Evolutionary conservation across 2,113 vertebrate genomes (phyloP).

Genomic region (Microcebus jonahi): DNA sequence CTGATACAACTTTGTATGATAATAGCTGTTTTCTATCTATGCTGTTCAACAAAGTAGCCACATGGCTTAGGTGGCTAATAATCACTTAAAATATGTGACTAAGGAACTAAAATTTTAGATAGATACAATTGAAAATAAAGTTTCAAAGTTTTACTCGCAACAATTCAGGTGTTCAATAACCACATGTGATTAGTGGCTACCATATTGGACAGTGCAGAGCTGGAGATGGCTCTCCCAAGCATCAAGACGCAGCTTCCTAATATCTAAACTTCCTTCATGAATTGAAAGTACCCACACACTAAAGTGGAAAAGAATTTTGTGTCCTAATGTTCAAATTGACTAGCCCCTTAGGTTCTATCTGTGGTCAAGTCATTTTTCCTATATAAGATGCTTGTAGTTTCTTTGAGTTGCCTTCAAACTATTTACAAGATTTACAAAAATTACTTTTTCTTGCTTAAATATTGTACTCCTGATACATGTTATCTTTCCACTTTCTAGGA

Average conservation of each 20-base stretch:
- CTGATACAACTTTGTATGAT: background rate
- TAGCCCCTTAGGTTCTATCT: background rate
- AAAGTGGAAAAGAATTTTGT: constrained; percentile 5
- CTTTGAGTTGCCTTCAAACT: constrained; percentile 9
- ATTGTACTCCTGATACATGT: background rate
- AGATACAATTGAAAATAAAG: constrained; percentile 38
- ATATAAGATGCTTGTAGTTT: background rate
- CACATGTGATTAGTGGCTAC: background rate
- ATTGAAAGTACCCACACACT: background rate
- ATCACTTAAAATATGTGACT: constrained; percentile 39
- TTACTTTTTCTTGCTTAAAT: constrained; percentile 24
- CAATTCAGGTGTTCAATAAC: background rate
- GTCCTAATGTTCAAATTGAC: background rate
- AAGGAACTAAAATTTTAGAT: constrained; percentile 36
- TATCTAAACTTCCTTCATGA: background rate
- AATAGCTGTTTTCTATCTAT: background rate
- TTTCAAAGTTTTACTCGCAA: background rate
- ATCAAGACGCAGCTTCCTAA: background rate
- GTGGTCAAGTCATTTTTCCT: background rate
- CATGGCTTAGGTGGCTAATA: background rate
- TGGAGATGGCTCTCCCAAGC: background rate
- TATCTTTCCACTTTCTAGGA: background rate
- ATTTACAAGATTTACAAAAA: background rate
- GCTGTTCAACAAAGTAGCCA: background rate
- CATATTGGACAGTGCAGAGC: background rate